Conservation (phyloP, 1,140 invertebrate genomes). For the Oreohelix idahoensis region DNA sequence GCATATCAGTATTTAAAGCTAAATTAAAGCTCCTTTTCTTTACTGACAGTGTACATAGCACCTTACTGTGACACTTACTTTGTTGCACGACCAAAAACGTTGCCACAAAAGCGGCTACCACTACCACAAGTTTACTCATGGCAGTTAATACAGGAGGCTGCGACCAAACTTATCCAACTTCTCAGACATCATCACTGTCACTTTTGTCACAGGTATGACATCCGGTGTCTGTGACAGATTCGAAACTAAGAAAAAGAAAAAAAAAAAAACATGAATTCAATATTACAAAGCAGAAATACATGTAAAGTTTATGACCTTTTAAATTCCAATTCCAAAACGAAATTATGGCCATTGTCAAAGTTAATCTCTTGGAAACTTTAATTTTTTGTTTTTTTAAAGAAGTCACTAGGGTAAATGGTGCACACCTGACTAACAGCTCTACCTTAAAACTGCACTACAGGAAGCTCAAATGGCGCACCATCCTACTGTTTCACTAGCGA, state of each 20-base stretch:
- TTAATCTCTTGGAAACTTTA: neutral
- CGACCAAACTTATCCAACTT: neutral
- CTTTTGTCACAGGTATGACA: slow-evolving; percentile 21
- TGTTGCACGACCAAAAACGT: slow-evolving; percentile 16
- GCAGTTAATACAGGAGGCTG: neutral
- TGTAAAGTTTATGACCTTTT: too few relatives aligned
- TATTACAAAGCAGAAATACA: too few relatives aligned
- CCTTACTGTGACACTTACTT: neutral
- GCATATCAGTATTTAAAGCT: too few relatives aligned
- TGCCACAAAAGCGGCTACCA: neutral
- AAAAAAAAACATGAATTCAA: too few relatives aligned
- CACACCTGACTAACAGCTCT: neutral
- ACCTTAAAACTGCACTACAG: neutral
- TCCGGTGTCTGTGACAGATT: slow-evolving; percentile 15
- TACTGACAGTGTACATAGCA: too few relatives aligned
- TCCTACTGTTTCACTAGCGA: neutral
- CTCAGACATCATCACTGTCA: neutral
- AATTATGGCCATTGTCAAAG: too few relatives aligned
- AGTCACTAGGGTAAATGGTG: too few relatives aligned
- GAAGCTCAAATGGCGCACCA: neutral
- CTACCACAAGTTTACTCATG: slow-evolving; percentile 37
- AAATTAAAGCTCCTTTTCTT: too few relatives aligned
- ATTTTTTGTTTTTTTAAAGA: neutral
- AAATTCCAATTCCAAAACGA: too few relatives aligned
- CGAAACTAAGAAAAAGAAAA: neutral